Base-by-base conservation (phyloP, 2,888 invertebrate genomes). In the Andricus curvator region DNA sequence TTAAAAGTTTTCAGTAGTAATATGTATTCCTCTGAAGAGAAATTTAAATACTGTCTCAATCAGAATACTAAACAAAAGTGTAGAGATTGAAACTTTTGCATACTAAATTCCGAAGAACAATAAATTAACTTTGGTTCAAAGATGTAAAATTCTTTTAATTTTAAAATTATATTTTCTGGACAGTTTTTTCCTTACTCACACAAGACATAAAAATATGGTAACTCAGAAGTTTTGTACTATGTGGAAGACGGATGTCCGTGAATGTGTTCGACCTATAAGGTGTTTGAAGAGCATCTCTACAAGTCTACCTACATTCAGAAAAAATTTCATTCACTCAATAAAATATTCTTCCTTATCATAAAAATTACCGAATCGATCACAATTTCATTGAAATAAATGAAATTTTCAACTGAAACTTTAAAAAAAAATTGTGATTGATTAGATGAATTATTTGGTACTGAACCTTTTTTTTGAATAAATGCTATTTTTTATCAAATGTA, bases 211-310 rank as follows among this genome's bases (percentile, higher is more conserved):
- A 70, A 70, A 20, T 29, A 48, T 29, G 17, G 48, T 17, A 51
- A 70, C 48, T 56, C 20, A 70, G 29, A 70, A 70, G 70, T 70
- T 89, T 90, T 90, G 90, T 90, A 90, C 90, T 88, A 88, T 87
- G 86, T 88, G 90, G 90, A 90, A 90, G 90, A 90, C 90, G 87
- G 87, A 86, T 85, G 80, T 86, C 85, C 81, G 86, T 85, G 70
- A 51, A 70, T 70, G 70, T 70, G 29, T 51, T 70, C 29, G 20
- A 70, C 20, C 64, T 64, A 64, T 64, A 29, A 29, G 64, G 64
- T 64, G 17, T 64, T 64, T 13, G 9, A 70, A 48, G n/a, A 70
- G 48, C 11, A 33, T 29, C 48, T 25, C 8, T 51, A 70, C 29
- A 64, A 15, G 17, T 17, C 15, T 20, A 25, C 48, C 25, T 70